phyloP scores from a whole-genome alignment of 2,797 vertebrate species.

The Tauraco hartlaubi region DNA sequence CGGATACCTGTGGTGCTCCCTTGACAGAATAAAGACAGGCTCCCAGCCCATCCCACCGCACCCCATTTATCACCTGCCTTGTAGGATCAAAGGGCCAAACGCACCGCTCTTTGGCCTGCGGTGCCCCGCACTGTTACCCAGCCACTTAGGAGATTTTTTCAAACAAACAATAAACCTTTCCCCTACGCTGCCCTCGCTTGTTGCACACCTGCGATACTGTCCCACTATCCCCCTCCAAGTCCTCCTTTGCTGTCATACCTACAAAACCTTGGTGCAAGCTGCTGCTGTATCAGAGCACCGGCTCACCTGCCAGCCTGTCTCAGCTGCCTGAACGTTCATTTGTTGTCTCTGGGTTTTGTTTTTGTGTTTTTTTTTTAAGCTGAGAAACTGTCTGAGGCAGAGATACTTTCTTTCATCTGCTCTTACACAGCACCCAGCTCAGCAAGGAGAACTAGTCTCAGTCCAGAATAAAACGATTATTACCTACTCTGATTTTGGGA shows the following conservation, averaged over 20 bases:
- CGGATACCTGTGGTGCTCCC: neutral
- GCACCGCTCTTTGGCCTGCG: neutral
- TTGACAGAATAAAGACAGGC: neutral
- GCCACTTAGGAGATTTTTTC: neutral
- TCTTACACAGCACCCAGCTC: neutral
- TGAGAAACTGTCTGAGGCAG: neutral
- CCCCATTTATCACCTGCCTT: neutral
- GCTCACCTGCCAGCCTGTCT: neutral
- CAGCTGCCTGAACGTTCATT: neutral
- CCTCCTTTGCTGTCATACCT: neutral
- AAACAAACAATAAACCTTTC: neutral
- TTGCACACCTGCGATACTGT: neutral
- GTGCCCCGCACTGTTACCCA: neutral
- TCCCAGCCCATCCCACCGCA: neutral
- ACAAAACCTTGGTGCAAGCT: neutral
- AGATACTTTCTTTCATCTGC: neutral
- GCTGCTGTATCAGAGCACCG: neutral
- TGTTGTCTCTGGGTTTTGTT: neutral
- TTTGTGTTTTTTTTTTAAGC: neutral
- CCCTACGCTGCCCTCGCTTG: neutral
- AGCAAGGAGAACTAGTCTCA: neutral
- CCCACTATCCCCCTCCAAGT: neutral
- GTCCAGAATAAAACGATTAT: neutral
- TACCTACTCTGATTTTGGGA: neutral
- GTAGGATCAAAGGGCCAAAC: neutral